Evolutionary conservation across 2,888 invertebrate genomes (phyloP).

Genomic region (Pyrochroa serraticornis): DNA sequence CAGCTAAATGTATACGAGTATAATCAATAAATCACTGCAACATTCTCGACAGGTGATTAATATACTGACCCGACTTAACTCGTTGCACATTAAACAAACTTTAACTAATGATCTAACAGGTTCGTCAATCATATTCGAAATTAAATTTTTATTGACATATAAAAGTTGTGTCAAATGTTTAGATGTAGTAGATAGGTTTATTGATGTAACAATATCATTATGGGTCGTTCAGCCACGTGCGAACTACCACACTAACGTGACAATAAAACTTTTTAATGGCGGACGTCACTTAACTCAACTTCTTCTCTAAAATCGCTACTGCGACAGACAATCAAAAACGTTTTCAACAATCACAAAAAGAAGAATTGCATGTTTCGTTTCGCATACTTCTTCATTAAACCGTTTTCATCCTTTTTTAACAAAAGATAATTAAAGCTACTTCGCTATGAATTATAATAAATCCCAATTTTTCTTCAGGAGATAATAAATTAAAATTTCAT

Average conservation of each 20-base stretch:
- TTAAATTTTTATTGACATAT: constrained; percentile 58
- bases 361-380: too few species aligned
- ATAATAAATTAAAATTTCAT: constrained; percentile 1
- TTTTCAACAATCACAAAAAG: neutral
- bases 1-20: constrained; percentile 30
- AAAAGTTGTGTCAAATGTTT: constrained; percentile 57
- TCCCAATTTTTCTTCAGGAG: too few species aligned
- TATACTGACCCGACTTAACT: constrained; percentile 39
- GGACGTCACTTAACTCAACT: constrained; percentile 45
- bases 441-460: too few species aligned
- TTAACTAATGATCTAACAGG: constrained; percentile 53
- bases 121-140: constrained; percentile 58
- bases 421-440: too few species aligned
- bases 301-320: constrained; percentile 23
- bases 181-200: constrained; percentile 57
- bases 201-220: constrained; percentile 60
- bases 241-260: constrained; percentile 56
- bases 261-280: constrained; percentile 59
- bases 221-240: constrained; percentile 56
- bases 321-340: neutral
- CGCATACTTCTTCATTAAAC: too few species aligned
- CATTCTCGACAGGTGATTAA: constrained; percentile 38
- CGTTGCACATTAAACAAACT: constrained; percentile 36
- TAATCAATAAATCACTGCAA: constrained; percentile 41
- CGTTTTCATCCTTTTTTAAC: too few species aligned